Percentiles rank a stretch among this genome's conserved stretches.
Evolutionary conservation across 2,113 vertebrate genomes (phyloP).

Genomic region (Sinocyclocheilus maitianheensis): DNA sequence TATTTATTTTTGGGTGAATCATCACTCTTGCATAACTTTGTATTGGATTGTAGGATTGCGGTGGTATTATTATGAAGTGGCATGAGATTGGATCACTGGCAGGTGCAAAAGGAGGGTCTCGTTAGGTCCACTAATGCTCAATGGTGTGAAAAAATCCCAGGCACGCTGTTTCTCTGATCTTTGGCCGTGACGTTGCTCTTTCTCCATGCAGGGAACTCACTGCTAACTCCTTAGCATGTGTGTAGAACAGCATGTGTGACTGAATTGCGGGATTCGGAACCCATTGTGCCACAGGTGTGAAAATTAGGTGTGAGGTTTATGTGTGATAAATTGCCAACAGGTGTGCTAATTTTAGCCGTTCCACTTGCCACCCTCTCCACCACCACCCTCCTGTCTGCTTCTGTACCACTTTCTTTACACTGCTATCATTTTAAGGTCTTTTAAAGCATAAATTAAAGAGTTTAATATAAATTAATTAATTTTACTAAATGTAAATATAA

Average conservation of each 20-base stretch:
- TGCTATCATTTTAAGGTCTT: not conserved
- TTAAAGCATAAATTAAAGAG: not conserved
- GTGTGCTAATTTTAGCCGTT: conserved; percentile 74
- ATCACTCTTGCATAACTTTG: not conserved
- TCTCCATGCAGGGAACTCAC: conserved; percentile 40
- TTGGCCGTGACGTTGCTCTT: conserved; percentile 51
- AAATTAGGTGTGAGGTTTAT: conserved; percentile 84
- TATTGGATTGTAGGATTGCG: not conserved
- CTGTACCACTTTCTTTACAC: conserved; percentile 34
- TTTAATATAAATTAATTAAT: not conserved
- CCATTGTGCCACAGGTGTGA: conserved; percentile 77
- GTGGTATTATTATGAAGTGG: not conserved
- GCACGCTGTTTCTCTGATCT: conserved; percentile 59
- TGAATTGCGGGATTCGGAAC: conserved; percentile 66
- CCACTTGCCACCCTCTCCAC: conserved; percentile 57
- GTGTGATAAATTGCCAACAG: conserved; percentile 81
- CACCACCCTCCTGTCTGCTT: conserved; percentile 47
- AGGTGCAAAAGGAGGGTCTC: conserved; percentile 40
- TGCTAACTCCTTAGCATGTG: conserved; percentile 32
- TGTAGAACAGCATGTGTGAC: conserved; percentile 53
- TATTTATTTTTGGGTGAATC: not conserved
- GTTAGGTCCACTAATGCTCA: conserved; percentile 40
- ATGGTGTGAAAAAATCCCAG: conserved; percentile 67
- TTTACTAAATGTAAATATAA: not conserved
- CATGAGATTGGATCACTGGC: conserved; percentile 7